These are phyloP conservation scores for Dorcus parallelipipedus DNA, from an alignment of 2,888 invertebrate genomes.

Conservation along the genomic window DNA sequence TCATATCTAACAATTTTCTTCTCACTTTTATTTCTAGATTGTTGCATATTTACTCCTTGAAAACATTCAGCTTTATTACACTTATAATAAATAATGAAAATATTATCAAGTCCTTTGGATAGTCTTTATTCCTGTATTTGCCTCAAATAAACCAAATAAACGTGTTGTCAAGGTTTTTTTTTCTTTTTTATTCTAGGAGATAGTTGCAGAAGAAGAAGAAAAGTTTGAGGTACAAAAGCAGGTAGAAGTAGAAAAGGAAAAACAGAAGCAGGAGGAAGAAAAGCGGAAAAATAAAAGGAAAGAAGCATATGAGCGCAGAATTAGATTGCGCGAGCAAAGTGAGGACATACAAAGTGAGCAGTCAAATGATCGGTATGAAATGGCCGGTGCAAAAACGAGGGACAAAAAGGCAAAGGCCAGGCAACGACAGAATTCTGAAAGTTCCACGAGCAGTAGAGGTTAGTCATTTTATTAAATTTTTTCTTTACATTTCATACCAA, in stretches of 20 bases:
- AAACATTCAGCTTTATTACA: too few relatives aligned
- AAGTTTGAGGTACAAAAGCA: constrained; percentile 15
- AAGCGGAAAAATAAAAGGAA: constrained; percentile 27
- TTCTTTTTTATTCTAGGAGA: constrained; percentile 12
- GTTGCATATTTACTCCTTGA: too few relatives aligned
- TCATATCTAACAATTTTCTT: too few relatives aligned
- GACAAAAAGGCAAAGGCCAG: constrained; percentile 33
- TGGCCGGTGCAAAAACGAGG: constrained; percentile 41
- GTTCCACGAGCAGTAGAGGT: constrained; percentile 35
- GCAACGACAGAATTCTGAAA: constrained; percentile 21
- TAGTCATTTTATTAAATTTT: constrained; percentile 5
- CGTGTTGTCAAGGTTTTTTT: too few relatives aligned
- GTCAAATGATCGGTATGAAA: constrained; percentile 40
- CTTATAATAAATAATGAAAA: too few relatives aligned
- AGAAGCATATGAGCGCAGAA: constrained; percentile 48
- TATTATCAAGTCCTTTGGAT: too few relatives aligned
- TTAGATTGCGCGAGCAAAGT: constrained; percentile 54
- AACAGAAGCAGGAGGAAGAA: constrained; percentile 17
- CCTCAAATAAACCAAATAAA: too few relatives aligned
- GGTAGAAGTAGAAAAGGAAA: constrained; percentile 29
- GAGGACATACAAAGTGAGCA: constrained; percentile 42
- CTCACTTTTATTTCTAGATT: too few relatives aligned
- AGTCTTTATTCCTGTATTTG: too few relatives aligned
- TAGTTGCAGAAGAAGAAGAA: constrained; percentile 12
- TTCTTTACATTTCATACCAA: neutral